A percentile compares a stretch with the other conserved stretches of the same genome.
Evolutionary conservation across 2,113 vertebrate genomes (phyloP).

Genomic region (Ctenomys sociabilis): DNA sequence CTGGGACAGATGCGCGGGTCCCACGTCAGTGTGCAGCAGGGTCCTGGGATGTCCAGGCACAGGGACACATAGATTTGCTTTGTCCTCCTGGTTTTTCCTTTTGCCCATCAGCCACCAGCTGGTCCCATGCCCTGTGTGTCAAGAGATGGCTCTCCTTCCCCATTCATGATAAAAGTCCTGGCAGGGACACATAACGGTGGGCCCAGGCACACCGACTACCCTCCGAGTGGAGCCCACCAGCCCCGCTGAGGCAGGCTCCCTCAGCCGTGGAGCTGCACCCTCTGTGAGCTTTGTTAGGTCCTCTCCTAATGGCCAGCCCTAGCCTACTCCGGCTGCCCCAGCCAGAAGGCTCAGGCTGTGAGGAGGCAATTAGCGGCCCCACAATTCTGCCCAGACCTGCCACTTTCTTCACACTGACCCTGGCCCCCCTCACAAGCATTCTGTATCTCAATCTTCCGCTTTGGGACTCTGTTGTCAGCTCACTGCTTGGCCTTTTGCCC

Average conservation of each 20-base stretch:
- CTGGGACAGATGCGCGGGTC: not conserved
- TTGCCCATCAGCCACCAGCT: not conserved
- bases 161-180: not conserved
- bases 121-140: not conserved
- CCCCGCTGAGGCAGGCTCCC: no score
- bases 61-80: not conserved
- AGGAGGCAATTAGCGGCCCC: not conserved
- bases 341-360: not conserved
- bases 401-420: not conserved
- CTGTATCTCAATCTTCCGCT: not conserved
- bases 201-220: not conserved
- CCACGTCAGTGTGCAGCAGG: not conserved
- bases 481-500: not conserved
- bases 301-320: not conserved
- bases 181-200: not conserved
- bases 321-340: not conserved
- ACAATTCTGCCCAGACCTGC: not conserved
- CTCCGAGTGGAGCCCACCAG: not conserved
- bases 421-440: not conserved
- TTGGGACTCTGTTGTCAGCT: not conserved
- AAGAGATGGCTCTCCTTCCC: not conserved
- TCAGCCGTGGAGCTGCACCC: not conserved
- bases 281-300: not conserved
- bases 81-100: not conserved
- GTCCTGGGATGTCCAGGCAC: not conserved